These are phyloP conservation scores for Syrista parreyssii DNA, from an alignment of 2,888 invertebrate species.

Conservation along the genomic window DNA sequence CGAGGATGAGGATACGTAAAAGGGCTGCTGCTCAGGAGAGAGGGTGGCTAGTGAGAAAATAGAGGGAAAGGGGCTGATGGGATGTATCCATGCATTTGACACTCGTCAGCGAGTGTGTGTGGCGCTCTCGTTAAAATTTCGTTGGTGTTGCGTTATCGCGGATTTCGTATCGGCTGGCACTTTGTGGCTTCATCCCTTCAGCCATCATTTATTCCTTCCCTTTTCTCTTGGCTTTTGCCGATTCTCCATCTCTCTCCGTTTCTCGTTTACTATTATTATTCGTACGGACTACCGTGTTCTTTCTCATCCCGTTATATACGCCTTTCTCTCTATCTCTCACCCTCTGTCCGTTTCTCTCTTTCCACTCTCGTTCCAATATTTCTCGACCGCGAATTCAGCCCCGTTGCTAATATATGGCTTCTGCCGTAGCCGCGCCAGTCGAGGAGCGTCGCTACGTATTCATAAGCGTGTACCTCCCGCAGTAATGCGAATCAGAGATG, in stretches of 20 bases:
- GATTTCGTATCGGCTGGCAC: neutral
- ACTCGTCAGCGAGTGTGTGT: neutral
- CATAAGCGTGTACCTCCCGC: conserved; percentile 47
- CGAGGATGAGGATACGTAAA: neutral
- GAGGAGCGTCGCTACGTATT: conserved; percentile 38
- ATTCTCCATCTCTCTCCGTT: conserved; percentile 16
- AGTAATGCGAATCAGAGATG: conserved; percentile 55
- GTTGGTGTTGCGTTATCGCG: neutral
- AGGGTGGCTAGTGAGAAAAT: neutral
- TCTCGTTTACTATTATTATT: conserved; percentile 28
- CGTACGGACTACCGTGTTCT: conserved; percentile 43
- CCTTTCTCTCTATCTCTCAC: conserved; percentile 21
- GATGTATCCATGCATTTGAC: neutral
- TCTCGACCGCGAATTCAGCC: conserved; percentile 55
- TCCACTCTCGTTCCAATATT: conserved; percentile 57
- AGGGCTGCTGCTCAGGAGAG: neutral
- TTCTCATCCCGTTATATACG: conserved; percentile 26
- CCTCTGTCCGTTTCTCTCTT: conserved; percentile 30
- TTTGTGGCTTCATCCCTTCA: neutral
- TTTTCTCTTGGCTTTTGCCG: neutral
- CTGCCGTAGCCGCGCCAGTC: conserved; percentile 44
- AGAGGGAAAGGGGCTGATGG: neutral
- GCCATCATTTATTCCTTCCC: conserved; percentile 8
- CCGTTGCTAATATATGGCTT: conserved; percentile 58
- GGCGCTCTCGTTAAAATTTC: neutral